Evolutionary conservation across 1,140 invertebrate species (phyloP).

Genomic region (Plodia interpunctella): DNA sequence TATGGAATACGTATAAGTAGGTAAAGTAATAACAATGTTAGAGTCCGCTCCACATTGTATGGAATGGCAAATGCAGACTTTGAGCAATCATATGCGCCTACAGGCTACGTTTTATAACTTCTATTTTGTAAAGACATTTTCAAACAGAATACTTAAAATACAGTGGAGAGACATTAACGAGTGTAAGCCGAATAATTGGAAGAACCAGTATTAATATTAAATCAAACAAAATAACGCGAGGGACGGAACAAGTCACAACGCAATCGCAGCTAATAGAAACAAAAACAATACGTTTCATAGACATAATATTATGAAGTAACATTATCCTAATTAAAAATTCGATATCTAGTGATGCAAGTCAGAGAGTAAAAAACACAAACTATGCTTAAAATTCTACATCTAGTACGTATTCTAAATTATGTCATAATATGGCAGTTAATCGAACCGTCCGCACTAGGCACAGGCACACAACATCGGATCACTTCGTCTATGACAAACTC

Average conservation of each 20-base stretch:
- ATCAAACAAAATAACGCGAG: slow-evolving; percentile 25
- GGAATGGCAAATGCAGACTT: slow-evolving; percentile 56
- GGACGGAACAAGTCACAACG: slow-evolving; percentile 34
- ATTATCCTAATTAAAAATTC: slow-evolving; percentile 67
- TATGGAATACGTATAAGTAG: slow-evolving; percentile 62
- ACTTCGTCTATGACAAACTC: slow-evolving; percentile 52
- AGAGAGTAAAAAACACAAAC: slow-evolving; percentile 54
- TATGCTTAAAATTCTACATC: slow-evolving; percentile 57
- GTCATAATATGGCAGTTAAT: slow-evolving; percentile 76
- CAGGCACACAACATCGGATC: slow-evolving; percentile 59
- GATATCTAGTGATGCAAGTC: slow-evolving; percentile 61
- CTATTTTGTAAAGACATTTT: not conserved
- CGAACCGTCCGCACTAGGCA: slow-evolving; percentile 69
- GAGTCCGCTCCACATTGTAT: slow-evolving; percentile 44
- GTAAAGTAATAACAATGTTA: slow-evolving; percentile 58
- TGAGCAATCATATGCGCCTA: slow-evolving; percentile 60
- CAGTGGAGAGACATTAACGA: slow-evolving; percentile 65
- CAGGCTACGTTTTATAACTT: not conserved
- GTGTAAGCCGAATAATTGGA: slow-evolving; percentile 58
- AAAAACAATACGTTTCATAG: slow-evolving; percentile 37
- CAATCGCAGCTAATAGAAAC: slow-evolving; percentile 36
- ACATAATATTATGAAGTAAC: slow-evolving; percentile 49
- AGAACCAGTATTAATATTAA: slow-evolving; percentile 26
- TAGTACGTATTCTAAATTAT: slow-evolving; percentile 72
- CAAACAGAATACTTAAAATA: slow-evolving; percentile 42